Evolutionary conservation across 1,140 invertebrate genomes (phyloP).

Genomic region (Euwallacea fornicatus): DNA sequence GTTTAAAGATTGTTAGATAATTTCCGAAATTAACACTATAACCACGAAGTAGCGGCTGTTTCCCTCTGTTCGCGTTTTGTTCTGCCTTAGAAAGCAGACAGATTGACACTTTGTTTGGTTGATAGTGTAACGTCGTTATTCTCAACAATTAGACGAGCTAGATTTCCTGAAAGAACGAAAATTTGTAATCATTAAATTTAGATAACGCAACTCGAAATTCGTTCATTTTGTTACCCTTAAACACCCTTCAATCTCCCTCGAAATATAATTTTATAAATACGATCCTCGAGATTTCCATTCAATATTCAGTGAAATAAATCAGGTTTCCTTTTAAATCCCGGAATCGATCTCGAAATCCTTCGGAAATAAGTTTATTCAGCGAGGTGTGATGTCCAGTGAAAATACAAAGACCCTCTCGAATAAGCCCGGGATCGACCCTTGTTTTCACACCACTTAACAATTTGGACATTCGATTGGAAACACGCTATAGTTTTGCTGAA

Average conservation of each 20-base stretch:
- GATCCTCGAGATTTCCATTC: slow-evolving; percentile 24
- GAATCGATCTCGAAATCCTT: slow-evolving; percentile 33
- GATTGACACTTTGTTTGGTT: slow-evolving; percentile 2
- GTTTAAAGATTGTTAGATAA: slow-evolving; percentile 54
- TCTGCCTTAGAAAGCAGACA: neutral
- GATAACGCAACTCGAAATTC: too few species aligned
- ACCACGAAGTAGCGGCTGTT: slow-evolving; percentile 16
- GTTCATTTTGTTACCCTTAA: too few species aligned
- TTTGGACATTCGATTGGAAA: slow-evolving; percentile 22
- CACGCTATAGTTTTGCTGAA: slow-evolving; percentile 11
- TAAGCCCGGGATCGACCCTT: slow-evolving; percentile 23
- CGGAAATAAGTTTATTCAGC: slow-evolving; percentile 39
- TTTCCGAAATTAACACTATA: slow-evolving; percentile 51
- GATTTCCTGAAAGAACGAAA: neutral
- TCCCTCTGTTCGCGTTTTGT: neutral
- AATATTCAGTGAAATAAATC: slow-evolving; percentile 34
- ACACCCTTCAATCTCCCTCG: too few species aligned
- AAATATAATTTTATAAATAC: slow-evolving; percentile 12
- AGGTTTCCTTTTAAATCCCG: slow-evolving; percentile 29
- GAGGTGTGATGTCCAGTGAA: slow-evolving; percentile 37
- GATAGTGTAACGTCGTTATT: neutral
- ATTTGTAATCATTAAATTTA: neutral
- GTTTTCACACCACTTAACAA: slow-evolving; percentile 34
- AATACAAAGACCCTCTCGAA: slow-evolving; percentile 31
- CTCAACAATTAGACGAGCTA: neutral